A percentile compares a stretch with the other conserved stretches of the same genome.
phyloP scores from a whole-genome alignment of 2,113 vertebrate species.

The Mobula hypostoma region DNA sequence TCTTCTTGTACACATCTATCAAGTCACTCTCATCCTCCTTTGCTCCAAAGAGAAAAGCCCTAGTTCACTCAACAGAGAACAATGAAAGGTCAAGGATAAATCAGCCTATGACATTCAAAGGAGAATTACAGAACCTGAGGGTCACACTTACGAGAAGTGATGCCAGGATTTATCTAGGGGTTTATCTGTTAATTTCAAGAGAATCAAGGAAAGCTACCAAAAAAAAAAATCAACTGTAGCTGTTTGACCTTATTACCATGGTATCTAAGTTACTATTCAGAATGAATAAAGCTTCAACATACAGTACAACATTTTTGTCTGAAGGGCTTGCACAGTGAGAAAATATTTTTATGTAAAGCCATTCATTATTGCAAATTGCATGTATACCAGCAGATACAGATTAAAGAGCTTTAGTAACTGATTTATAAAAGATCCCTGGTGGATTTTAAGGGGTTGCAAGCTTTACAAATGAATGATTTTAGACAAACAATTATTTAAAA shows the following conservation, averaged over 20 bases:
- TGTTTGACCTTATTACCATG: background rate
- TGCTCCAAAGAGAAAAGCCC: no score
- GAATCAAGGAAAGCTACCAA: background rate
- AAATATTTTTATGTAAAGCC: background rate
- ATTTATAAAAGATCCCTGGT: background rate
- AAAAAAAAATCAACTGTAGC: background rate
- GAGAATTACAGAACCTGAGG: background rate
- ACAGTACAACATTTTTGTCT: no score
- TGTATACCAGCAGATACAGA: background rate
- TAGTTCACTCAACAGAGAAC: background rate
- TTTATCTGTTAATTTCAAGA: background rate
- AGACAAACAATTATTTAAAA: no score
- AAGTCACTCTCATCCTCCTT: no score
- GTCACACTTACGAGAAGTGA: background rate
- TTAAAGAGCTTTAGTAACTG: background rate
- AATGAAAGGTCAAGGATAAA: background rate
- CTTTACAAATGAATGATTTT: background rate
- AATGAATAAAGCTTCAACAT: background rate
- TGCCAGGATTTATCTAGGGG: no score
- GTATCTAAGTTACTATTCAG: background rate
- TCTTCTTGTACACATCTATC: no score
- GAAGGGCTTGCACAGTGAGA: no score
- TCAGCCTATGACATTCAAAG: background rate
- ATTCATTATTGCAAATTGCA: background rate
- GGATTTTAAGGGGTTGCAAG: background rate